A percentile compares a stretch with the other conserved stretches of the same genome.
phyloP scores from a whole-genome alignment of 2,113 vertebrate genomes.

The Cyprinodon brontotheroides region DNA sequence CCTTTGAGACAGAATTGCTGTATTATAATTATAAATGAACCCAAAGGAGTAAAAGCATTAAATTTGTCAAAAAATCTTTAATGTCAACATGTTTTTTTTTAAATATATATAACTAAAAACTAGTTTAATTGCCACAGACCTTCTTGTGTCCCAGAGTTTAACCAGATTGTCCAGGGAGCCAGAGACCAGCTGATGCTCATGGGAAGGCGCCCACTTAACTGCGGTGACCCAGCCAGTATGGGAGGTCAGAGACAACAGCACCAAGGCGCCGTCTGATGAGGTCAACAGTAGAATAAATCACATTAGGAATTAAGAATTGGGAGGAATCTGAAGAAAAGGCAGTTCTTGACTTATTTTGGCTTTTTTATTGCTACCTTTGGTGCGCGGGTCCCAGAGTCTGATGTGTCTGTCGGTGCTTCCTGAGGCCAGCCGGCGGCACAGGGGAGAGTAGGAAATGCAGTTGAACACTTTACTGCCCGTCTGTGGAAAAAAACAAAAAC shows the following conservation, averaged over 20 bases:
- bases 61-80: not conserved
- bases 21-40: not conserved
- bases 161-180: constrained; percentile 96
- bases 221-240: constrained; percentile 97
- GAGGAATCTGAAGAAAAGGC: not conserved
- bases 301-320: not conserved
- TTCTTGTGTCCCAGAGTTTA: constrained; percentile 97
- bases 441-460: constrained; percentile 90
- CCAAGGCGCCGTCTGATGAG: constrained; percentile 90
- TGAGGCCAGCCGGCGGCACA: constrained; percentile 91
- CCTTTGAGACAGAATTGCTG: no score
- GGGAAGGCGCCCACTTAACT: constrained; percentile 92
- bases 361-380: constrained; percentile 82
- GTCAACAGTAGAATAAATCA: not conserved
- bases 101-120: not conserved
- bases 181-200: constrained; percentile 93
- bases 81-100: not conserved
- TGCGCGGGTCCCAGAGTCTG: constrained; percentile 93
- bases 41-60: no score
- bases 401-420: constrained; percentile 95
- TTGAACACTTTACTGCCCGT: constrained; percentile 96
- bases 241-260: constrained; percentile 91
- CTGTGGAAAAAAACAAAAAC: constrained; percentile 69
- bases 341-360: not conserved
- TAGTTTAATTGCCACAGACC: constrained; percentile 74